Evolutionary conservation across 2,797 vertebrate genomes (phyloP).

Genomic region (Rachycentron canadum): DNA sequence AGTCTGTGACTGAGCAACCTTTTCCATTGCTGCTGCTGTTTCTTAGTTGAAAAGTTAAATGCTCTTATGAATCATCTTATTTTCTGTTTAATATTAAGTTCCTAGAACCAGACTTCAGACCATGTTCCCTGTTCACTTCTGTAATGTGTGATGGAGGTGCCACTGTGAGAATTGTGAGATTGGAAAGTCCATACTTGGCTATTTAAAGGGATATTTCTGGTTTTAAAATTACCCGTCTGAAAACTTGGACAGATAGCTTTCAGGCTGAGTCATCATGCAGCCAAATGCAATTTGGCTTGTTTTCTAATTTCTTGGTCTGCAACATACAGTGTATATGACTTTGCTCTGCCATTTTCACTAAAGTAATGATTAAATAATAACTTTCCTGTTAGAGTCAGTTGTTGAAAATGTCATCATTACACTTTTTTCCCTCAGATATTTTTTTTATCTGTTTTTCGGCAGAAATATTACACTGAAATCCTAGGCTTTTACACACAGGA

Average conservation of each 20-base stretch:
- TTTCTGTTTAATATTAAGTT: conserved; percentile 39
- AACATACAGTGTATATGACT: conserved; percentile 47
- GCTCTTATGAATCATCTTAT: conserved; percentile 56
- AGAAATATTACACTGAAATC: conserved; percentile 38
- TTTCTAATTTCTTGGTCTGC: conserved; percentile 70
- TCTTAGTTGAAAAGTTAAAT: conserved; percentile 43
- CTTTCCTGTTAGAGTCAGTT: conserved; percentile 50
- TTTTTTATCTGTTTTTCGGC: conserved; percentile 31
- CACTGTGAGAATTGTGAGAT: conserved; percentile 7
- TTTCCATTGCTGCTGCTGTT: conserved; percentile 19
- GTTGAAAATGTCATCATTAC: conserved; percentile 58
- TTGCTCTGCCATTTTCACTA: conserved; percentile 48
- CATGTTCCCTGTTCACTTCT: conserved; percentile 38
- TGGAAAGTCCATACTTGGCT: conserved; percentile 30
- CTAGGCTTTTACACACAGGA: conserved; percentile 38
- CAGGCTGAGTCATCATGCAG: conserved; percentile 63
- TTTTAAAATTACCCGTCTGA: conserved; percentile 52
- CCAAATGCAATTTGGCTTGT: conserved; percentile 69
- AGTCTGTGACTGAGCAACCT: conserved; percentile 9
- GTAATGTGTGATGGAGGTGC: conserved; percentile 39
- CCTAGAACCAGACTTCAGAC: conserved; percentile 26
- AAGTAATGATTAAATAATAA: conserved; percentile 61
- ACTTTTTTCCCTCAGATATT: conserved; percentile 29
- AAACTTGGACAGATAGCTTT: conserved; percentile 62
- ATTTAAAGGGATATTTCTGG: conserved; percentile 55